Percentiles rank a stretch among this genome's conserved stretches.
Conservation (phyloP, 2,113 vertebrate species). For the Pluvialis apricaria region DNA sequence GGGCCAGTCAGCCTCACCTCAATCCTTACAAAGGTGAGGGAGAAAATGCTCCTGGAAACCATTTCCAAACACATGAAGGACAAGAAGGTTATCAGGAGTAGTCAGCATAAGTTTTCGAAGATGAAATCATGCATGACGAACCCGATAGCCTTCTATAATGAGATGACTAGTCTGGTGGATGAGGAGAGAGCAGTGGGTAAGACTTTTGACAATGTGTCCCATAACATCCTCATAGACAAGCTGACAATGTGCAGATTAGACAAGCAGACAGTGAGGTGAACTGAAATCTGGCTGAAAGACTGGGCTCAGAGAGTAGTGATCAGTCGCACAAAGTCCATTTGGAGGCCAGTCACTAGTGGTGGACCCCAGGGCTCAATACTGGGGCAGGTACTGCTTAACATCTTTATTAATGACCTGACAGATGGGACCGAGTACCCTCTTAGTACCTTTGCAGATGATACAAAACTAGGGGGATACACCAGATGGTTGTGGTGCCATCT, state of each 20-base stretch:
- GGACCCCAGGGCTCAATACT: background rate
- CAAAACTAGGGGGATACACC: background rate
- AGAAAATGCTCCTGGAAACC: background rate
- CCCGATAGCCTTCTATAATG: accelerated
- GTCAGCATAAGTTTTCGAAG: background rate
- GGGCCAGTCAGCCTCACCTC: background rate
- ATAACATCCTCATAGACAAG: background rate
- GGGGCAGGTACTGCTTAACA: background rate
- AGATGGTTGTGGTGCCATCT: background rate
- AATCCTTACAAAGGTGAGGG: background rate
- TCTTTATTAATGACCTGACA: background rate
- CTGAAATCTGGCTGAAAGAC: background rate
- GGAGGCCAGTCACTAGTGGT: background rate
- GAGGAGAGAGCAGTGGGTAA: background rate
- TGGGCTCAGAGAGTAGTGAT: background rate
- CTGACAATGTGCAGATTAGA: background rate
- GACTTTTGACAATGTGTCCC: background rate
- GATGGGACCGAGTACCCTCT: background rate
- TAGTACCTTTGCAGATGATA: background rate
- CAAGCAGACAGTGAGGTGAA: background rate
- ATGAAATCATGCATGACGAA: background rate
- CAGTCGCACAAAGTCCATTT: background rate
- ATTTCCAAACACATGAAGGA: background rate
- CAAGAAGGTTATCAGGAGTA: background rate
- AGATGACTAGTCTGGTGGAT: background rate